phyloP scores from a whole-genome alignment of 2,797 vertebrate species.

The Ctenopoma multispine region DNA sequence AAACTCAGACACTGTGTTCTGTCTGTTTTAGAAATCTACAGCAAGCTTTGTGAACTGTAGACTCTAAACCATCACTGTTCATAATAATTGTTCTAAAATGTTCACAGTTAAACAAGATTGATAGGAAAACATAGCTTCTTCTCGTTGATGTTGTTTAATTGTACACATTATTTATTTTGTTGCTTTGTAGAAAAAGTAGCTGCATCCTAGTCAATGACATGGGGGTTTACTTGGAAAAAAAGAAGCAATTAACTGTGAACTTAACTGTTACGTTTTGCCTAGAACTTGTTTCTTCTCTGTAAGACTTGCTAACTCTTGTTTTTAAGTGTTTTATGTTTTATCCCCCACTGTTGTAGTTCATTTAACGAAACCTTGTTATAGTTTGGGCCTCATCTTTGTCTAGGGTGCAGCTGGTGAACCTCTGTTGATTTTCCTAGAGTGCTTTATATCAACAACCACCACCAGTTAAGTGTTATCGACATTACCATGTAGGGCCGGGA shows the following conservation, averaged over 20 bases:
- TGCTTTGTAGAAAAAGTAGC: constrained; percentile 73
- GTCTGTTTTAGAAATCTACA: constrained; percentile 82
- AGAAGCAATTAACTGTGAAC: constrained; percentile 65
- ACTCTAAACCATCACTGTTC: constrained; percentile 84
- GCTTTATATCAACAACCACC: constrained; percentile 85
- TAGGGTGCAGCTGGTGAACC: constrained; percentile 86
- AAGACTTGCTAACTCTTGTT: constrained; percentile 54
- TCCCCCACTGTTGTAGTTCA: constrained; percentile 50
- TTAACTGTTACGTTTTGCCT: constrained; percentile 57
- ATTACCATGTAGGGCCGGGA: constrained; percentile 91
- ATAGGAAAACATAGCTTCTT: constrained; percentile 75
- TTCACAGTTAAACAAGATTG: constrained; percentile 91
- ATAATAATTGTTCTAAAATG: constrained; percentile 81
- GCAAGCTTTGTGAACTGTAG: constrained; percentile 76
- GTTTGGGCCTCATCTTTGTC: constrained; percentile 83
- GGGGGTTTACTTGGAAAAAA: constrained; percentile 71
- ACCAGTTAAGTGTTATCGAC: constrained; percentile 84
- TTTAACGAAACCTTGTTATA: constrained; percentile 39
- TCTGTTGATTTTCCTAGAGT: constrained; percentile 91
- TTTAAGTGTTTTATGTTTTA: constrained; percentile 73
- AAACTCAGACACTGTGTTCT: constrained; percentile 90
- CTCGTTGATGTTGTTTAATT: constrained; percentile 83
- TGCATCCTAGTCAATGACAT: constrained; percentile 89
- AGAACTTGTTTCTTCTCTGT: constrained; percentile 55
- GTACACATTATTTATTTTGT: constrained; percentile 77